Evolutionary conservation across 2,888 invertebrate species (phyloP), one percentile per base, ranked within the genome.

Genomic region (Reticulitermes lucifugus): DNA sequence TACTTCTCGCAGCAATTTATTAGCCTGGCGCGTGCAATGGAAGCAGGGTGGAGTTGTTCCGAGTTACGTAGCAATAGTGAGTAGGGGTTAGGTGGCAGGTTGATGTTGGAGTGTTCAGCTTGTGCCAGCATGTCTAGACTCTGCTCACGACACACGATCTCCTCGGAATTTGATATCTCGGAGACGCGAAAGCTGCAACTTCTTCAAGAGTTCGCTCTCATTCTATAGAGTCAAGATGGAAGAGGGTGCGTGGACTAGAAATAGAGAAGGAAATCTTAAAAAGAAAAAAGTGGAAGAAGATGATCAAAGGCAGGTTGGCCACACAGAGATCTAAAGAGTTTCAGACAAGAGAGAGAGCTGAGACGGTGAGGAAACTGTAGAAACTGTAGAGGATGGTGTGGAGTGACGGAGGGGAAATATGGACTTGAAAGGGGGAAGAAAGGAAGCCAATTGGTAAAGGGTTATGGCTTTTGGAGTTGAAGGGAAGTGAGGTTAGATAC

Each of bases 181-280:
- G 29, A 73, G 22, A 41, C 73, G 35, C 35, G 10, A 21, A 21
- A 65, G 65, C 65, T 65, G 65, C 65, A 65, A n/a, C 65, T 41
- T 6, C 21, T 73, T 73, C 73, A 73, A 41, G 35, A 73, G 41
- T 35, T 70, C 70, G n/a, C 29, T 70, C 29, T 70, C 70, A 10
- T 70, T 55, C 55, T 18, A 55, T 55, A 55, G 18, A 14, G 14
- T 55, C 55, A 4, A 55, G 55, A 55, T 55, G 29, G 70, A 29
- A 6, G 29, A 70, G 70, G 29, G 9, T 6, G 4, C 25, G 70
- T 29, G 6, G 9, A 7, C 70, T 25, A 41, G 73, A 73, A 73
- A 73, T 73, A 73, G 73, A 73, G 41, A 73, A 73, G 73, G 73
- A 73, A 73, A 10, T 73, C 73, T 73, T 73, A 73, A 73, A 73